These are phyloP conservation scores for Eulemur macaco DNA, from an alignment of 2,113 vertebrate species.

Conservation along the genomic window DNA sequence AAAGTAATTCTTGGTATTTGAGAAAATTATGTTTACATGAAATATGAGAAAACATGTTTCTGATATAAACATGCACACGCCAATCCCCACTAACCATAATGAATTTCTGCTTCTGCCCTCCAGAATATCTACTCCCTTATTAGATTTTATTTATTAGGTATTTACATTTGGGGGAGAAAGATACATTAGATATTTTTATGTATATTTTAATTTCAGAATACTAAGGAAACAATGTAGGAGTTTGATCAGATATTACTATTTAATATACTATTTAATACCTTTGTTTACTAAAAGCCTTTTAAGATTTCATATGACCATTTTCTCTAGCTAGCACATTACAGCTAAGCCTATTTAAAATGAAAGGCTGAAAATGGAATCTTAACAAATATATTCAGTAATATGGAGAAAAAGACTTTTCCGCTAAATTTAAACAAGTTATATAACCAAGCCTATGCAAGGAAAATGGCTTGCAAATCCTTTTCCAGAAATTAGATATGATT, in stretches of 20 bases:
- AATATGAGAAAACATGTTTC: background rate
- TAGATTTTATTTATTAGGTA: background rate
- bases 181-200: background rate
- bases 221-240: background rate
- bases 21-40: background rate
- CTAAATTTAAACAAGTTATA: background rate
- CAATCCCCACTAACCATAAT: background rate
- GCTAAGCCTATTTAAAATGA: background rate
- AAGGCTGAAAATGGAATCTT: background rate
- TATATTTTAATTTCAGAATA: background rate
- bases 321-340: background rate
- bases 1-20: background rate
- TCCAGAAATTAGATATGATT: background rate
- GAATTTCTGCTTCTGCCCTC: background rate
- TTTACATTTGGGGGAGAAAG: background rate
- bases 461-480: background rate
- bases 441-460: background rate
- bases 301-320: background rate
- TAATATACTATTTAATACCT: background rate
- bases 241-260: background rate
- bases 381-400: background rate
- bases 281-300: background rate
- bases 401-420: background rate
- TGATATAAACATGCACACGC: background rate
- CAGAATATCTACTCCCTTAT: background rate